Conservation (phyloP, 2,113 vertebrate genomes). For the Chaenogobius annularis region DNA sequence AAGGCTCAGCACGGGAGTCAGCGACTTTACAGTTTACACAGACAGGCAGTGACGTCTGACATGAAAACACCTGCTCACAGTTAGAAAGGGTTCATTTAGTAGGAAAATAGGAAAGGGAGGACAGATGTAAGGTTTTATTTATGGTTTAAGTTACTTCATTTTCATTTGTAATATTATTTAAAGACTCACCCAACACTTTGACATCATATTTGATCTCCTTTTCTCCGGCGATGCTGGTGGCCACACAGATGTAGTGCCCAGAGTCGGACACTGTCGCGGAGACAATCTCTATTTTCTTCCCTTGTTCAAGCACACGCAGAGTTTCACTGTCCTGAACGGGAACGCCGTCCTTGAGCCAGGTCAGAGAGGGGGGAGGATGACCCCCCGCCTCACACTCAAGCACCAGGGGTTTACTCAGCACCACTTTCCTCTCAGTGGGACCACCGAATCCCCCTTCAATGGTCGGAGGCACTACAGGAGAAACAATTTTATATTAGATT, state of each 20-base stretch:
- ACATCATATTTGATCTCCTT: constrained; percentile 89
- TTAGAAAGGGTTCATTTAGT: not conserved
- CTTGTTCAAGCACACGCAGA: constrained; percentile 80
- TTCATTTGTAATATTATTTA: not conserved
- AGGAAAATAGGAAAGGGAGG: not conserved
- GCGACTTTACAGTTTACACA: not conserved
- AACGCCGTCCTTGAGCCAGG: constrained; percentile 90
- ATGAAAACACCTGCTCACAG: not conserved
- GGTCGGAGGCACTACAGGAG: constrained; percentile 84
- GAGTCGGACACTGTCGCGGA: constrained; percentile 71
- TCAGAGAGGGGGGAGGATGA: constrained; percentile 87
- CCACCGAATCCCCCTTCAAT: constrained; percentile 78
- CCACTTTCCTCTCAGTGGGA: constrained; percentile 81
- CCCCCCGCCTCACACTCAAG: constrained; percentile 89
- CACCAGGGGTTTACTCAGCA: constrained; percentile 77
- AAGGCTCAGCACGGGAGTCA: not conserved
- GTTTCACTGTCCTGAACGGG: constrained; percentile 80
- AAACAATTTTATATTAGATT: not conserved
- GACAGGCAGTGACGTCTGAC: not conserved
- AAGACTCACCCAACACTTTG: constrained; percentile 84
- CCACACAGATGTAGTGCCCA: constrained; percentile 89
- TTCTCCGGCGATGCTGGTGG: constrained; percentile 92
- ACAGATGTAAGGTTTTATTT: too few species aligned
- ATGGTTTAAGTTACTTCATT: not conserved
- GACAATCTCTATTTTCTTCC: constrained; percentile 84